Base-by-base conservation (phyloP, 1,140 invertebrate genomes). In the Proctacanthus coquilletti region DNA sequence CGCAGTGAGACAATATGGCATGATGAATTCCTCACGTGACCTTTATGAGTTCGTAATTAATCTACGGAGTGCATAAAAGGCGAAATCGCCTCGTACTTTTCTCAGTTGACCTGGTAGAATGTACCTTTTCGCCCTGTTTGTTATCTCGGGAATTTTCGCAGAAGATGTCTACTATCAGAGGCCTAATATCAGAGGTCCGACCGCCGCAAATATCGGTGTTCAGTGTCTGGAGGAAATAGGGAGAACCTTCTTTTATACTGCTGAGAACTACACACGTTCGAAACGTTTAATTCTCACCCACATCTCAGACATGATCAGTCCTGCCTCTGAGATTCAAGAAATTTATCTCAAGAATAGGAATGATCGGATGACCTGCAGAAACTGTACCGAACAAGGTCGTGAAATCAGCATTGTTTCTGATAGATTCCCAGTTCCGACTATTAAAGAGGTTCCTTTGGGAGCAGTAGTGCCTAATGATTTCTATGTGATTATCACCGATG, bases 191-290 rank as follows among this genome's bases (percentile, higher is more conserved):
- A 18, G 52, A 11, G 53, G 49, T 2, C 43, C 49, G 1, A 34
- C 47, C 5, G 42, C 47, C 0, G 53, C 49, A 50, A 33, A 41
- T 10, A 48, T 47, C 1, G 56, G 56, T 6, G 44, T 52, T 6
- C 43, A 56, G 3, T 60, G 56, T 33, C 40, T 60, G 20, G 48
- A 56, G n/a, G 42, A 34, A 5, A 52, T 59, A 9, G 39, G 46
- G 1, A 48, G 46, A 17, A 48, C 54, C 18, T 47, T 52, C 39
- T 56, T 59, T 36, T 44, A 19, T 47, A 43, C 3, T 2, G n/a
- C 27, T 3, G 45, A 54, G 17, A 44, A 45, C 0, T 45, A 31
- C 18, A 57, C 53, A 4, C 46, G 53, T 18, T 36, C 53, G 31
- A 50, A 51, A 36, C 58, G 54, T 11, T 35, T 59, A 18, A 45